These are phyloP conservation scores for Tetraodon nigroviridis DNA, from an alignment of 2,113 vertebrate genomes.

Conservation along the genomic window DNA sequence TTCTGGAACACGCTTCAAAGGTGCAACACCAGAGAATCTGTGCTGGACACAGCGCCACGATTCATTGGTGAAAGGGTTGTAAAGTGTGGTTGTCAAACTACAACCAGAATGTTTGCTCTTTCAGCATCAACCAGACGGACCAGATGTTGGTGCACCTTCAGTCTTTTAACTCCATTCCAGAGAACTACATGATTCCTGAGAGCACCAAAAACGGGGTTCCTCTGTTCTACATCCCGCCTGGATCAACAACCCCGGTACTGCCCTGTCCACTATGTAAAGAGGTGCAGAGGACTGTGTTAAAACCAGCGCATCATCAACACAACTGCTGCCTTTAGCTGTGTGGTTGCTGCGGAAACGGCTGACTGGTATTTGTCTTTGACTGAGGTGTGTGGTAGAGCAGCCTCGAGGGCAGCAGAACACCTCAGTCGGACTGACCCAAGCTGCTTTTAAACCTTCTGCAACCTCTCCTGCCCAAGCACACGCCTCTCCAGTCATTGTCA, in stretches of 20 bases:
- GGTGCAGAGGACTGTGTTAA: too few species aligned
- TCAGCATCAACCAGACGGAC: slow-evolving; percentile 96
- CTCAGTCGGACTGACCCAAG: too few species aligned
- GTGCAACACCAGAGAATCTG: slow-evolving; percentile 54
- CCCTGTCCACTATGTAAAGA: not conserved
- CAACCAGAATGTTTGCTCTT: slow-evolving; percentile 20
- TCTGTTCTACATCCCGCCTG: slow-evolving; percentile 96
- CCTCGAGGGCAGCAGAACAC: too few species aligned
- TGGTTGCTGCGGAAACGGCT: too few species aligned
- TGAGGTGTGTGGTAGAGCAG: too few species aligned
- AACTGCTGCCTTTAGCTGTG: not conserved
- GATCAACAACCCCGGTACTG: slow-evolving; percentile 89
- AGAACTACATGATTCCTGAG: slow-evolving; percentile 95
- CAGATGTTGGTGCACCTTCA: slow-evolving; percentile 98
- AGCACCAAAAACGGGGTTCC: slow-evolving; percentile 98
- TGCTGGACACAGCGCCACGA: not conserved
- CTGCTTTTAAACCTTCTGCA: too few species aligned
- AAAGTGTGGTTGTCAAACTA: too few species aligned
- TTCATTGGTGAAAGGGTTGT: not conserved
- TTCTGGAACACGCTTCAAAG: slow-evolving; percentile 99
- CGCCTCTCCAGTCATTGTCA: too few species aligned
- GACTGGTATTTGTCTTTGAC: too few species aligned
- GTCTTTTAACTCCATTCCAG: slow-evolving; percentile 92
- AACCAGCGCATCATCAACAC: too few species aligned
- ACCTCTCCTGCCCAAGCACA: too few species aligned